Conservation (phyloP, 2,888 invertebrate species). For the Malthinus flaveolus region DNA sequence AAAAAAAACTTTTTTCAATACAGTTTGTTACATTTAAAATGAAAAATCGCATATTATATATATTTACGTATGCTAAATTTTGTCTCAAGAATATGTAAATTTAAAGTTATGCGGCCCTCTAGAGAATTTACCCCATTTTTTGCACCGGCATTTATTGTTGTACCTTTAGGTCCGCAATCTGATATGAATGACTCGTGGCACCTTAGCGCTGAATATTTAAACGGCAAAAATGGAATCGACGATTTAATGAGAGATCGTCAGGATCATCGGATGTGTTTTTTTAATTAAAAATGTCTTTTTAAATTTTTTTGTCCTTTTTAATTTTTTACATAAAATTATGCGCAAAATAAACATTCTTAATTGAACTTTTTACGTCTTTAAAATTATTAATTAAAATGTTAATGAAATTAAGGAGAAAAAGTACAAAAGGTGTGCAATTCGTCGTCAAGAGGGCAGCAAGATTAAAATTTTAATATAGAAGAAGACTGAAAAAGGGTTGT, state of each 20-base stretch:
- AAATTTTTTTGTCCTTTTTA: no score
- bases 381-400: no score
- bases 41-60: constrained; percentile 5
- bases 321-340: no score
- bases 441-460: no score
- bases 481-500: no score
- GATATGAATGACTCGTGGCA: constrained; percentile 39
- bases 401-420: no score
- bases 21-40: constrained; percentile 3
- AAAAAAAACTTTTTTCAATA: neutral
- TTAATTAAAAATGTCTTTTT: no score
- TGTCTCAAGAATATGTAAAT: constrained; percentile 36
- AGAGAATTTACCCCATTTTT: constrained; percentile 38
- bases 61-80: constrained; percentile 6
- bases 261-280: no score
- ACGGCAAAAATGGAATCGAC: constrained; percentile 15
- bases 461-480: no score
- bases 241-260: constrained; percentile 2
- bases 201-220: constrained; percentile 36
- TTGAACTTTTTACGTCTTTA: no score
- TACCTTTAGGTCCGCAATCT: constrained; percentile 30
- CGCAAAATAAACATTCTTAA: no score
- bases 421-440: no score
- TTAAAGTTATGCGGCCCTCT: constrained; percentile 39
- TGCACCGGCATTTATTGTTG: constrained; percentile 40